Base-by-base conservation (phyloP, 2,888 invertebrate species). In the Syritta pipiens region DNA sequence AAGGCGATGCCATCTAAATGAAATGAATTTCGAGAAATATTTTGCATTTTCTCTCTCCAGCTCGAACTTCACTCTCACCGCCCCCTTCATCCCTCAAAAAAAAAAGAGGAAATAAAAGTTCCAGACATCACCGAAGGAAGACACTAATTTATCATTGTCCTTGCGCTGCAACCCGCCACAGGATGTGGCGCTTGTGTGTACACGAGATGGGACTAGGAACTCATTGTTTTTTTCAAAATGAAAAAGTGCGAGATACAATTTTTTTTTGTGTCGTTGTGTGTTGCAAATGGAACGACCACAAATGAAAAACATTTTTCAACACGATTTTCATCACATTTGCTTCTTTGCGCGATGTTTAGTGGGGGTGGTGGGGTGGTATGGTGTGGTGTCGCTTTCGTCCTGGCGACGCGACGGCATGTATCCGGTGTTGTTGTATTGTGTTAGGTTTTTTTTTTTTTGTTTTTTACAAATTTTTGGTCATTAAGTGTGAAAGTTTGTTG, bases 131-230 rank as follows among this genome's bases (percentile, higher is more conserved):
- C 24, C 28, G 4, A 59, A 17, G 49, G 26, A 65, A 30, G 59
- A 60, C 40, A 28, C 59, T 55, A 72, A 77, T 77, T 77, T 72
- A 67, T 77, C 77, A 77, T 60, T 77, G 77, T 72, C 72, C 46
- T 60, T 49, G 35, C 17, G n/a, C 19, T 44, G 49, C 48, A 60
- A 72, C 40, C n/a, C n/a, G n/a, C n/a, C 59, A n/a, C 53, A 14
- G 37, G 12, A 32, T 19, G 26, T 6, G 28, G 22, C 51, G 30
- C 22, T 59, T 37, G 37, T 37, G 30, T 68, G 35, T 17, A 26
- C 30, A 14, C 30, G 6, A 12, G 10, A 32, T 32, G 17, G 22
- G 9, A 14, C 17, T 19, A 20, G 14, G 24, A 44, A 51, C 37
- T 62, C 55, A 60, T 57, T 68, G 62, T 62, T 44, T 62, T n/a